Conservation (phyloP, 2,888 invertebrate genomes). For the Crioceris asparagi region DNA sequence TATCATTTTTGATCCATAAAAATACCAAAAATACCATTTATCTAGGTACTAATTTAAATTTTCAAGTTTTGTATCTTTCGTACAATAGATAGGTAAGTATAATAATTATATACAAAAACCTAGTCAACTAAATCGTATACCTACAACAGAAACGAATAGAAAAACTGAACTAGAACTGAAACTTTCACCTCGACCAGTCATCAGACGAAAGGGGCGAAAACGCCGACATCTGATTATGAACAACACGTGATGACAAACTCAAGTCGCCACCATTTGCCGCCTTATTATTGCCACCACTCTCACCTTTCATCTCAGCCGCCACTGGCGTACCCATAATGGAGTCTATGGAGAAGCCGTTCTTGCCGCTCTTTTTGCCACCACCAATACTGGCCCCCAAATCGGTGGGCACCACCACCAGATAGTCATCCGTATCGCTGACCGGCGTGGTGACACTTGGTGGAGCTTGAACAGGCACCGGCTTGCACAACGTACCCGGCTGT, state of each 20-base stretch:
- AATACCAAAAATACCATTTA: too few species aligned
- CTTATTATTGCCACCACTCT: conserved; percentile 26
- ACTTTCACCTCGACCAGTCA: conserved; percentile 57
- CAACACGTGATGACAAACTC: too few species aligned
- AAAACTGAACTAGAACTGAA: too few species aligned
- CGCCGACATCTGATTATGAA: conserved; percentile 49
- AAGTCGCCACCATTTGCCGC: too few species aligned
- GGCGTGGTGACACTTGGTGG: conserved; percentile 26
- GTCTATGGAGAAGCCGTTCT: conserved; percentile 53
- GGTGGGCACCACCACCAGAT: conserved; percentile 30
- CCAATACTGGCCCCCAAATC: too few species aligned
- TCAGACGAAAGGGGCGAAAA: conserved; percentile 58
- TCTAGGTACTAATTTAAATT: too few species aligned
- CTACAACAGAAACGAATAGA: too few species aligned
- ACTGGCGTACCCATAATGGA: conserved; percentile 44
- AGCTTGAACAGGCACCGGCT: conserved; percentile 36
- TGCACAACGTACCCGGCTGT: conserved; percentile 35
- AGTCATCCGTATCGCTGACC: conserved; percentile 31
- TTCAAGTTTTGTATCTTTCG: too few species aligned
- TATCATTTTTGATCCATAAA: too few species aligned
- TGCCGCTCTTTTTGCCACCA: conserved; percentile 42
- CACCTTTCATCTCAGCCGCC: conserved; percentile 22
- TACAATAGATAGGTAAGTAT: too few species aligned
- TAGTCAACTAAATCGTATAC: too few species aligned
- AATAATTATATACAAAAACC: too few species aligned